These are phyloP conservation scores for Apostichopus japonicus DNA, from an alignment of 35 echinoderm and acorn worm genomes.

Conservation along the genomic window DNA sequence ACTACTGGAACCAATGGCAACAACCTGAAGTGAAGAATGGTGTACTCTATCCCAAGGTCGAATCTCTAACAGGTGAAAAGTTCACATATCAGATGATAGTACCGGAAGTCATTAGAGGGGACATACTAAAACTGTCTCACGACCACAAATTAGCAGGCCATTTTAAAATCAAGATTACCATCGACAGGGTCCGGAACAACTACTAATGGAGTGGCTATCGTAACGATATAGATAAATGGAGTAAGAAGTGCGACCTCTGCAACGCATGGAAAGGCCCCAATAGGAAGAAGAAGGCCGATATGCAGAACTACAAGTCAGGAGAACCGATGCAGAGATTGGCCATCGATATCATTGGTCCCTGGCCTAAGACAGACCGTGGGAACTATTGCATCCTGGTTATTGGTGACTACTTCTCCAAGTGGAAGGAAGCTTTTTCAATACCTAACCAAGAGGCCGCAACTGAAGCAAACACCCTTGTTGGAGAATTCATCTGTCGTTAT, in stretches of 20 bases:
- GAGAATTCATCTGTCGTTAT: slow-evolving; percentile 32
- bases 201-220: not conserved
- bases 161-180: not conserved
- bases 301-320: no score
- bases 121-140: not conserved
- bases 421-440: not conserved
- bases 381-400: no score
- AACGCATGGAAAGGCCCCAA: not conserved
- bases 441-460: not conserved
- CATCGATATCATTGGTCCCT: no score
- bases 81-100: not conserved
- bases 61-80: not conserved
- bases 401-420: no score
- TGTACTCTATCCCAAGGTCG: not conserved
- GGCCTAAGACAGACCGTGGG: no score
- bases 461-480: slow-evolving; percentile 9
- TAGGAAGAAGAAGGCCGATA: not conserved
- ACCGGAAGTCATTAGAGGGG: not conserved
- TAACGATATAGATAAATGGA: not conserved
- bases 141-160: slow-evolving; percentile 9
- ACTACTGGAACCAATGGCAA: slow-evolving; percentile 5
- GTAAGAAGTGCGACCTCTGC: not conserved
- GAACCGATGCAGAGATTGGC: no score
- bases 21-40: not conserved
- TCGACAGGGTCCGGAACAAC: not conserved